A percentile compares a stretch with the other conserved stretches of the same genome.
phyloP scores from a whole-genome alignment of 2,888 invertebrate genomes.

The Napeogenes inachia region DNA sequence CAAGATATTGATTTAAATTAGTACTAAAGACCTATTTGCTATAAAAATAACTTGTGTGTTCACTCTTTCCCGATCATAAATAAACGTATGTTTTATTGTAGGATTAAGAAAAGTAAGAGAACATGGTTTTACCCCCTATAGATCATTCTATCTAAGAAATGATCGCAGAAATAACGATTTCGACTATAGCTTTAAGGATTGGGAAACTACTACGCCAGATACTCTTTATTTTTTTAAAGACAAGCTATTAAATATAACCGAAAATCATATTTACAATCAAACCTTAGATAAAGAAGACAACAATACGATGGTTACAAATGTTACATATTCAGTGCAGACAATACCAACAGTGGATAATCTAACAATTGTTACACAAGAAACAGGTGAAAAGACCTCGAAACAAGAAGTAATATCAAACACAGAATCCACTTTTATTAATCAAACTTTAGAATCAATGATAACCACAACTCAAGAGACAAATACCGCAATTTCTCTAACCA shows the following conservation, averaged over 20 bases:
- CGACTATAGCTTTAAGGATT: conserved; percentile 16
- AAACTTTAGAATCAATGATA: not conserved
- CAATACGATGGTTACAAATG: no score
- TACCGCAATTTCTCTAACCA: not conserved
- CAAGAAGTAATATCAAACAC: not conserved
- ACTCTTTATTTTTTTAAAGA: not conserved
- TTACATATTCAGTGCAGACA: no score
- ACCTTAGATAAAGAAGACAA: no score
- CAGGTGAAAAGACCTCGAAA: no score
- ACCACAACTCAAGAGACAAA: not conserved
- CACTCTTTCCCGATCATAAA: not conserved
- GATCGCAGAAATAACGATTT: conserved; percentile 5
- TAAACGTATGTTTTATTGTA: not conserved
- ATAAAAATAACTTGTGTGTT: not conserved
- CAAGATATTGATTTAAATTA: no score
- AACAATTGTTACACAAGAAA: no score
- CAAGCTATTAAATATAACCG: no score
- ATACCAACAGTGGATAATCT: conserved; percentile 1
- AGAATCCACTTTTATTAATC: not conserved
- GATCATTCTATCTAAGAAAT: conserved; percentile 10
- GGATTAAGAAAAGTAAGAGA: not conserved
- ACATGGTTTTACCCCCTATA: not conserved
- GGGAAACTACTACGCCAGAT: conserved; percentile 10
- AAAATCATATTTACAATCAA: no score
- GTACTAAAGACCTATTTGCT: no score